phyloP scores from a whole-genome alignment of 2,888 invertebrate species.

The Malacosoma neustria region DNA sequence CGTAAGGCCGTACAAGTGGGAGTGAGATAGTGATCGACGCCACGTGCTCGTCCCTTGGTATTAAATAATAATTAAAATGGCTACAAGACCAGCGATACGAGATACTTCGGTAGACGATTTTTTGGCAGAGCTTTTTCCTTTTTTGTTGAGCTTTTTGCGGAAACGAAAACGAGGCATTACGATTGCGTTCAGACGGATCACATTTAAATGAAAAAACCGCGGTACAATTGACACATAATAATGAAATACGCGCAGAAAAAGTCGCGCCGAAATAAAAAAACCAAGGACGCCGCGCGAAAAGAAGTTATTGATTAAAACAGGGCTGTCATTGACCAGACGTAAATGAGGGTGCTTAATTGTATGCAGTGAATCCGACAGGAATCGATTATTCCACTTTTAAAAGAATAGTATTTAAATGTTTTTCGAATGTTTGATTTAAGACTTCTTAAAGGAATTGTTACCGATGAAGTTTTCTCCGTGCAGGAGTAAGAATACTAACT shows the following conservation, averaged over 20 bases:
- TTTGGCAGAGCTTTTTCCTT: conserved; percentile 67
- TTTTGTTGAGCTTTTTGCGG: conserved; percentile 65
- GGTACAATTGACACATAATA: conserved; percentile 63
- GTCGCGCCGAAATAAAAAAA: conserved; percentile 70
- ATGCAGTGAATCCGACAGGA: conserved; percentile 55
- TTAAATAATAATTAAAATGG: conserved; percentile 76
- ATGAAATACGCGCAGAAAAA: conserved; percentile 68
- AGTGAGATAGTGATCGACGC: conserved; percentile 50
- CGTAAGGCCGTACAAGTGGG: conserved; percentile 19
- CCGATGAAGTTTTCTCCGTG: no score
- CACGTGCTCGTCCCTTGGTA: conserved; percentile 73
- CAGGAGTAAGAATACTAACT: no score
- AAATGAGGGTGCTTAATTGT: conserved; percentile 73
- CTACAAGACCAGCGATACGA: conserved; percentile 70
- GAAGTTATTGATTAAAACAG: conserved; percentile 73
- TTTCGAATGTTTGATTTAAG: no score
- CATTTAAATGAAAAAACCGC: conserved; percentile 35
- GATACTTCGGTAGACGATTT: conserved; percentile 71
- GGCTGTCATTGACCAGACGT: conserved; percentile 73
- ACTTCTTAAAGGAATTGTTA: no score
- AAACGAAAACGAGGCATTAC: conserved; percentile 51
- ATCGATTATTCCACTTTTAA: conserved; percentile 34
- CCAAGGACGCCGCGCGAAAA: conserved; percentile 71
- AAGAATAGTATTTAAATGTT: background rate
- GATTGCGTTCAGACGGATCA: conserved; percentile 22